Base-by-base conservation (phyloP, 2,888 invertebrate genomes). In the Idaea dimidiata region DNA sequence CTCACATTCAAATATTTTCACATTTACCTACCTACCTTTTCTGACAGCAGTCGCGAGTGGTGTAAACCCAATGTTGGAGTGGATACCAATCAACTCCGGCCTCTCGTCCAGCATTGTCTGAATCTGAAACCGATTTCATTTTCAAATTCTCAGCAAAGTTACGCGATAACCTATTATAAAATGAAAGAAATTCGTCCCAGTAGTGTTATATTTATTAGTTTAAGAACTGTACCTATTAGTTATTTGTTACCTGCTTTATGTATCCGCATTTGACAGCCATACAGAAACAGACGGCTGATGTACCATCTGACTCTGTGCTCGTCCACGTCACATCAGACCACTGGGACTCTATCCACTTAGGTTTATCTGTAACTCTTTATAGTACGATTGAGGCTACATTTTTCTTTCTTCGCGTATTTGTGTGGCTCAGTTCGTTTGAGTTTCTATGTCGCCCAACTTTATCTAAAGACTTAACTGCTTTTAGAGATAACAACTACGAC, bases 41-140 rank as follows among this genome's bases (percentile, higher is more conserved):
- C 87, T 83, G 6, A 93, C 84, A 3, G 94, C 93, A n/a, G 92
- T 91, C 6, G 91, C 86, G 54, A 94, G 85, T 0, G 94, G 94
- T 0, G 94, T 93, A 73, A 89, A 89, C 0, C 93, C 91, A 59
- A 87, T 90, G 63, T 73, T 77, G 0, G 84, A 83, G 74, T 93
- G 93, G 69, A 91, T 81, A 54, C 88, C 88, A 6, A 94, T 75
- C 60, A 94, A 77, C 16, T 82, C 77, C 0, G 93, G 93, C 1
- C 93, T 77, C 66, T 90, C 89, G 0, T 89, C 89, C 18, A 91
- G 64, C 89, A 92, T 89, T 18, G 77, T 72, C 62, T 89, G 89
- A 0, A 90, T 78, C 91, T 91, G 72, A 0, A 67, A 61, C 8
- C 33, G 10, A 6, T 32, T 33, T 54, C 54, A 54, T 16, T 33